Evolutionary conservation across 2,888 invertebrate genomes (phyloP).

Genomic region (Epiblema foenella): DNA sequence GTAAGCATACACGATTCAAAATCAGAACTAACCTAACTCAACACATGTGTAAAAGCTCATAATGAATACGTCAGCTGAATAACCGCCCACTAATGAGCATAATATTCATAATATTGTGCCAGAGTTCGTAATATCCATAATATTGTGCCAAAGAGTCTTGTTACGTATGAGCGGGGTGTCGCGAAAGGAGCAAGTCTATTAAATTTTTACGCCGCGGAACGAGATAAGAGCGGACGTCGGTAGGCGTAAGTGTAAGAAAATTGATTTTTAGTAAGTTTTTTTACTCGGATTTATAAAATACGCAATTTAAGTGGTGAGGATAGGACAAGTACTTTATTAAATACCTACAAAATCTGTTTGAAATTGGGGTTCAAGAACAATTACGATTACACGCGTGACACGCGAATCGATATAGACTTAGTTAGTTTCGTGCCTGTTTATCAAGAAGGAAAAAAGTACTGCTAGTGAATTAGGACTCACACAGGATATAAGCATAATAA

Average conservation of each 20-base stretch:
- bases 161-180: slow-evolving; percentile 74
- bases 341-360: too few species aligned
- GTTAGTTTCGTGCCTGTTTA: too few species aligned
- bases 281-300: neutral
- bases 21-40: neutral
- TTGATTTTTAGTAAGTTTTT: neutral
- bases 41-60: slow-evolving; percentile 27
- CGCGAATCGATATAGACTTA: too few species aligned
- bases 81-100: slow-evolving; percentile 80
- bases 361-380: too few species aligned
- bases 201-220: slow-evolving; percentile 74
- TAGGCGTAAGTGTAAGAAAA: slow-evolving; percentile 37
- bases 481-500: too few species aligned
- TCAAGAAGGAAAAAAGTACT: too few species aligned
- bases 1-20: neutral
- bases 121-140: slow-evolving; percentile 75
- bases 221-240: slow-evolving; percentile 51
- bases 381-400: too few species aligned
- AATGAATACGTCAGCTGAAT: slow-evolving; percentile 55
- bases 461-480: too few species aligned
- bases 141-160: slow-evolving; percentile 73
- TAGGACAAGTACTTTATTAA: too few species aligned
- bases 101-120: slow-evolving; percentile 69
- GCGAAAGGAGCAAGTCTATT: slow-evolving; percentile 76
- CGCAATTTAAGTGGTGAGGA: neutral